phyloP scores from a whole-genome alignment of 1,140 invertebrate species.

The Lamellibrachia luymesi region DNA sequence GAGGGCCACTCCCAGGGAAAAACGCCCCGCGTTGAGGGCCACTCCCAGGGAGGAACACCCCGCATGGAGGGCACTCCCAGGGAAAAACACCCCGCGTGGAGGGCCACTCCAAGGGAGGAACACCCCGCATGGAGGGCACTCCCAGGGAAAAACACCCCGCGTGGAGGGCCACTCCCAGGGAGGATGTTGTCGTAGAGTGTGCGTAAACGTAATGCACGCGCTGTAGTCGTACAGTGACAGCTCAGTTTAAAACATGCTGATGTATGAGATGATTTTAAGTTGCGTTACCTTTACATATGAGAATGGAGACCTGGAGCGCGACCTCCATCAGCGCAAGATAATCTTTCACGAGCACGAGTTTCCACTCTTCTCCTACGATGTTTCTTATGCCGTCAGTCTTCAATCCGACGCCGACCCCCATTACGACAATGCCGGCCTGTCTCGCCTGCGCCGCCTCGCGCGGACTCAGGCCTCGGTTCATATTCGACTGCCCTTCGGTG shows the following conservation, averaged over 20 bases:
- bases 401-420: not conserved
- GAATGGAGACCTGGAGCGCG: not conserved
- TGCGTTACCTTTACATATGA: not conserved
- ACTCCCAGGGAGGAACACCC: no score
- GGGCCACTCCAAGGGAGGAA: no score
- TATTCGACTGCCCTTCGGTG: constrained; percentile 9
- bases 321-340: not conserved
- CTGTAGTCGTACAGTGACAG: not conserved
- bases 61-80: no score
- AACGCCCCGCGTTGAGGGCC: no score
- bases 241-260: not conserved
- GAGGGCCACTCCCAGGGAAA: no score
- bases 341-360: not conserved
- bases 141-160: no score
- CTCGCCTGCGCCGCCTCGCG: constrained; percentile 6
- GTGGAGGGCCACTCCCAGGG: no score
- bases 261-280: not conserved
- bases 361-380: not conserved
- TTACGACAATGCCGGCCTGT: not conserved
- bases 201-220: no score
- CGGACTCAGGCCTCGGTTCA: constrained; percentile 17
- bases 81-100: no score
- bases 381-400: not conserved
- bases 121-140: no score
- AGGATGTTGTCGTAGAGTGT: no score